Percentiles rank a stretch among this genome's conserved stretches.
These are phyloP conservation scores for Conchocele bisecta DNA, from an alignment of 2,888 invertebrate genomes.

Conservation along the genomic window DNA sequence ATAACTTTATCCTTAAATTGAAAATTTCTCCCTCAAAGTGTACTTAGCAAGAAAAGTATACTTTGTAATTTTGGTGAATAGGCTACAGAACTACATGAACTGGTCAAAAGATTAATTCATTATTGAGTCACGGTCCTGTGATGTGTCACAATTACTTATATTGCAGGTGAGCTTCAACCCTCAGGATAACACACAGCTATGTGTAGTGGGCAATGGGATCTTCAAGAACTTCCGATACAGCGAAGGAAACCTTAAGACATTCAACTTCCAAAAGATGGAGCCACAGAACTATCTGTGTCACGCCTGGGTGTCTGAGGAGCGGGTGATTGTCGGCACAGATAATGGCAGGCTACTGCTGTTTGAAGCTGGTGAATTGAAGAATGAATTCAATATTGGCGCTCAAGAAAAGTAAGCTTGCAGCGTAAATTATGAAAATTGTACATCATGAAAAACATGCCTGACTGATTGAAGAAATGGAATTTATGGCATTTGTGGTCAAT, in stretches of 20 bases:
- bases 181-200: conserved; percentile 89
- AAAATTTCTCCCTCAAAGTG: too few relatives aligned
- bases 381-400: conserved; percentile 78
- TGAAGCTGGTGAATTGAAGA: conserved; percentile 91
- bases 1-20: too few relatives aligned
- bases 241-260: conserved; percentile 91
- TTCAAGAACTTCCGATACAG: conserved; percentile 90
- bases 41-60: too few relatives aligned
- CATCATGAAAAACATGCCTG: too few relatives aligned
- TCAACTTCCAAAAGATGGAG: conserved; percentile 92
- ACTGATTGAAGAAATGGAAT: too few relatives aligned
- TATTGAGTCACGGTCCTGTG: background rate
- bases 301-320: conserved; percentile 92
- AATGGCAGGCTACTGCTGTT: conserved; percentile 90
- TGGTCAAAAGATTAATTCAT: background rate
- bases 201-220: conserved; percentile 86
- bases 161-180: conserved; percentile 90
- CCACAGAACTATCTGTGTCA: conserved; percentile 89
- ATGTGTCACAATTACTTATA: background rate
- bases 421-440: too few relatives aligned
- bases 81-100: too few relatives aligned
- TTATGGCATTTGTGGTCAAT: too few relatives aligned
- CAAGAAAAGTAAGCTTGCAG: conserved; percentile 69
- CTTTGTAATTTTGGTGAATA: too few relatives aligned
- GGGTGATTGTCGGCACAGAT: conserved; percentile 91